Conservation (phyloP, 2,888 invertebrate genomes). For the Amaurobius ferox region DNA sequence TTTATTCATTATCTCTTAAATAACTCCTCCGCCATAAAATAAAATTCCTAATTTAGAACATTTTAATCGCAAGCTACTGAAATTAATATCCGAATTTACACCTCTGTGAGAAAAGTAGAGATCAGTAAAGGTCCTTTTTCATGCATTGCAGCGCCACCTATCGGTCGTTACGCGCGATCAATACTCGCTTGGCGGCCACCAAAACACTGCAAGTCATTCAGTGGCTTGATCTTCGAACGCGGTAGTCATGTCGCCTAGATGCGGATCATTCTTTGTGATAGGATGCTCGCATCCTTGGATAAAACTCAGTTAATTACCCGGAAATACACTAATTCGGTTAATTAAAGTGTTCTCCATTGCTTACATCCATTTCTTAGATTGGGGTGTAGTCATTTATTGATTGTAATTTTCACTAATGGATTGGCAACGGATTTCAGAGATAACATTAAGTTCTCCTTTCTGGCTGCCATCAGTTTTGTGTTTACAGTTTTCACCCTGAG, state of each 20-base stretch:
- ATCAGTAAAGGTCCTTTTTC: not conserved
- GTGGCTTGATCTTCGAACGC: not conserved
- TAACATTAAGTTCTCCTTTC: too few species aligned
- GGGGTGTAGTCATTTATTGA: too few species aligned
- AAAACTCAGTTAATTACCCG: too few species aligned
- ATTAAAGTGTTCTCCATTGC: too few species aligned
- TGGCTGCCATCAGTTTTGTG: too few species aligned
- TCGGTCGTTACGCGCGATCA: slow-evolving; percentile 47
- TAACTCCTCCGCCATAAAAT: not conserved
- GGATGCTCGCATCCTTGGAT: not conserved
- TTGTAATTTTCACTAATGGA: too few species aligned
- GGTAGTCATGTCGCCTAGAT: slow-evolving; percentile 11
- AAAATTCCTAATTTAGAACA: not conserved
- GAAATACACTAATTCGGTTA: too few species aligned
- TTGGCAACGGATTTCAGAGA: too few species aligned
- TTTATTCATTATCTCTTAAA: not conserved
- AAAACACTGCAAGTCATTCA: slow-evolving; percentile 22
- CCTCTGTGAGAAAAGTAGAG: not conserved
- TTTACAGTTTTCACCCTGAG: too few species aligned
- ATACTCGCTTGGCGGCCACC: slow-evolving; percentile 24
- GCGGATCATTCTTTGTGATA: too few species aligned
- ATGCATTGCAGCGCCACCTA: slow-evolving; percentile 50
- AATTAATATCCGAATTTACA: not conserved
- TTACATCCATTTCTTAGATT: too few species aligned
- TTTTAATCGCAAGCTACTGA: not conserved